A percentile compares a stretch with the other conserved stretches of the same genome.
phyloP scores from a whole-genome alignment of 2,888 invertebrate genomes.

The Drosophila ustulata region DNA sequence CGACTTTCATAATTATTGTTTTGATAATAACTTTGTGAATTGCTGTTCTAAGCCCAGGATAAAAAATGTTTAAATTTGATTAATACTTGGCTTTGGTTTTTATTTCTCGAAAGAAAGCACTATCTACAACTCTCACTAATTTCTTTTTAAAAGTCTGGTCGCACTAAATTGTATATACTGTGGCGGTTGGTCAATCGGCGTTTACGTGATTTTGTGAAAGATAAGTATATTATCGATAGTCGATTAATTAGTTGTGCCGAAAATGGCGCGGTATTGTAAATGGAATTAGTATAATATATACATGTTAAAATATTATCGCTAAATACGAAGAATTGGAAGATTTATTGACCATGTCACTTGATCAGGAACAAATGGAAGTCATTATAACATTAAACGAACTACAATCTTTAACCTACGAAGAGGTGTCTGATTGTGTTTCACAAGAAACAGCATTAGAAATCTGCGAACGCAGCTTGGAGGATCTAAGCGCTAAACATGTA shows the following conservation, averaged over 20 bases:
- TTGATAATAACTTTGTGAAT: too few relatives aligned
- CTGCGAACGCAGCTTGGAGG: constrained; percentile 38
- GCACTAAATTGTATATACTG: not conserved
- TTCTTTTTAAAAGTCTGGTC: not conserved
- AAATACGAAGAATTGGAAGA: constrained; percentile 4
- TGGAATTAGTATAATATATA: not conserved
- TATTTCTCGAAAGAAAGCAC: not conserved
- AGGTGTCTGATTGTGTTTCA: constrained; percentile 29
- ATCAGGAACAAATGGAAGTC: constrained; percentile 1
- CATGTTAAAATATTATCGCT: not conserved
- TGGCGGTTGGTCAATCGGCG: constrained; percentile 8
- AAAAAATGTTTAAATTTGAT: not conserved
- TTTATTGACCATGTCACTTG: not conserved
- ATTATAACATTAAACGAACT: constrained; percentile 49
- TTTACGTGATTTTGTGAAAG: constrained; percentile 17
- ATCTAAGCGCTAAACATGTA: constrained; percentile 13
- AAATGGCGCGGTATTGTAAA: constrained; percentile 38
- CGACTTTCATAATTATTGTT: too few relatives aligned
- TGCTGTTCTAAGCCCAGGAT: too few relatives aligned
- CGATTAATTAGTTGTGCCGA: not conserved
- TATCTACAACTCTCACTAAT: not conserved
- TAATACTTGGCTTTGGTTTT: not conserved
- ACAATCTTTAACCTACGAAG: constrained; percentile 35
- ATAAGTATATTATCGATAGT: constrained; percentile 7
- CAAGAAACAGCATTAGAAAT: constrained; percentile 42